Percentiles rank a stretch among this genome's conserved stretches.
phyloP scores from a whole-genome alignment of 2,113 vertebrate species.

The Pampusana beccarii region DNA sequence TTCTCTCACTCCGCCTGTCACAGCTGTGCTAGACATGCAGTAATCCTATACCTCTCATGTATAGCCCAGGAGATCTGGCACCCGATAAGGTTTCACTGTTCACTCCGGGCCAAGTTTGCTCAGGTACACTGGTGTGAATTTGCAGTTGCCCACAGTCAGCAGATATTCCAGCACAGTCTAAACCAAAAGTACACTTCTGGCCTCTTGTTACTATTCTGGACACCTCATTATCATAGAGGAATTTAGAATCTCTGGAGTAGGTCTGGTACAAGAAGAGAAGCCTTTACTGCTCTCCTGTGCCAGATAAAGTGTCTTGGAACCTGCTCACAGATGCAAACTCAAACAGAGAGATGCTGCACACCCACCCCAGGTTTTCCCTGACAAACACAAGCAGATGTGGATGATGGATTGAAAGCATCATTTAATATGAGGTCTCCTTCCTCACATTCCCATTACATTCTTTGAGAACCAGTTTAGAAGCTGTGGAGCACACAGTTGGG shows the following conservation, averaged over 20 bases:
- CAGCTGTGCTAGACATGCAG: slow-evolving; percentile 27
- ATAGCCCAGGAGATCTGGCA: slow-evolving; percentile 10
- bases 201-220: slow-evolving; percentile 48
- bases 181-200: background rate
- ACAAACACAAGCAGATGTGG: slow-evolving; percentile 27
- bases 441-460: background rate
- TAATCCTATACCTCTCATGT: background rate
- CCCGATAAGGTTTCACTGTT: slow-evolving; percentile 44
- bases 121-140: background rate
- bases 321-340: background rate
- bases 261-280: slow-evolving; percentile 1
- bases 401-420: background rate
- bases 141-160: background rate
- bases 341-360: slow-evolving; percentile 1
- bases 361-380: background rate
- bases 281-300: slow-evolving; percentile 53
- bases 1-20: background rate
- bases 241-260: slow-evolving; percentile 50
- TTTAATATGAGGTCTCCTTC: background rate
- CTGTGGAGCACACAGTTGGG: background rate
- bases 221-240: slow-evolving; percentile 61
- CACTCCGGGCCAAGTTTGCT: background rate
- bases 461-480: background rate
- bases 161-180: background rate
- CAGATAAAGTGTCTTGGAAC: slow-evolving; percentile 44